Evolutionary conservation across 2,113 vertebrate species (phyloP).

Genomic region (Oreotrochilus melanogaster): DNA sequence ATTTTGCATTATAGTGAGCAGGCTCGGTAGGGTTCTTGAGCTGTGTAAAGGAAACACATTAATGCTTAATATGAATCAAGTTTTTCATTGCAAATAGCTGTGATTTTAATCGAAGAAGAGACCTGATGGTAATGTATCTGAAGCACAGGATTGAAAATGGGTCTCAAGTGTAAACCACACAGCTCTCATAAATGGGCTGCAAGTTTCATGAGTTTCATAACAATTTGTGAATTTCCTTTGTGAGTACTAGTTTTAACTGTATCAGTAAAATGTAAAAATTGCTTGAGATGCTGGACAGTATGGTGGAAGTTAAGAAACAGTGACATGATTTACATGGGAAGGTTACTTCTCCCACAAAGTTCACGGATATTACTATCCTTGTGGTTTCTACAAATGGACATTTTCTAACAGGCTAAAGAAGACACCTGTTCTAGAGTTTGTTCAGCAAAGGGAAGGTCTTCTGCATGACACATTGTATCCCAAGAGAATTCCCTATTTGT

Average conservation of each 20-base stretch:
- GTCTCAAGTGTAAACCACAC: not conserved
- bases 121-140: accelerated
- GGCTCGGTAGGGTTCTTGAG: not conserved
- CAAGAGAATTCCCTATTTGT: not conserved
- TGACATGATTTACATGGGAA: not conserved
- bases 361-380: not conserved
- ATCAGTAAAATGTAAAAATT: not conserved
- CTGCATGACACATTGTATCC: accelerated
- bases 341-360: not conserved
- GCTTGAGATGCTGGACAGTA: not conserved
- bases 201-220: not conserved
- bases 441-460: not conserved
- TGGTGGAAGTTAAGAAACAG: not conserved
- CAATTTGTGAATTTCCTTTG: not conserved
- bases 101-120: not conserved
- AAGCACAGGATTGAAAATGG: not conserved
- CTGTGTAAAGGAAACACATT: not conserved
- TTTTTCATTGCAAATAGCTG: not conserved
- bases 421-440: not conserved
- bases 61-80: not conserved
- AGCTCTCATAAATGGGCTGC: not conserved
- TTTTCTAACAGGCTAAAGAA: not conserved
- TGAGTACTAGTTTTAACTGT: not conserved
- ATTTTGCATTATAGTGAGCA: not conserved
- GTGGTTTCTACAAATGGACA: not conserved